Conservation (phyloP, 2,888 invertebrate genomes). For the Operophtera brumata region DNA sequence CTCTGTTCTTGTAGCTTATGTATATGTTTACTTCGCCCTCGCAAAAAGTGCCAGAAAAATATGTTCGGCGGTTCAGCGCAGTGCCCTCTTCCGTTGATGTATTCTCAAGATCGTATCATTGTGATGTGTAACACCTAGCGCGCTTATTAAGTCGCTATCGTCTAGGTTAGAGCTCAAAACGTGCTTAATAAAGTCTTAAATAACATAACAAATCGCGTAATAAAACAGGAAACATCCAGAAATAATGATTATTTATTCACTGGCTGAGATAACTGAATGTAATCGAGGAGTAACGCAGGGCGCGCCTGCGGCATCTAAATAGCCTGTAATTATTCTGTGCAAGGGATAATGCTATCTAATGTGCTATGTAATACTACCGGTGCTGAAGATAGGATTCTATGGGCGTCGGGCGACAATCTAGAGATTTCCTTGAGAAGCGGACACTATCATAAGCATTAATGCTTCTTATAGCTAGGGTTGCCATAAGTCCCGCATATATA, state of each 20-base stretch:
- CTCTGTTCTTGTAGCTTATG: too few species aligned
- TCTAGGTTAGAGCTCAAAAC: neutral
- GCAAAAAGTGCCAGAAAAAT: too few species aligned
- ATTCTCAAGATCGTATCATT: too few species aligned
- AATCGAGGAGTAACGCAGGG: constrained; percentile 25
- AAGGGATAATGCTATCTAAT: constrained; percentile 28
- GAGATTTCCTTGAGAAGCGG: neutral
- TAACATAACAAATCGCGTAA: neutral
- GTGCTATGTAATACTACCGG: neutral
- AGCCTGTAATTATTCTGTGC: constrained; percentile 34
- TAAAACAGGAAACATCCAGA: constrained; percentile 2
- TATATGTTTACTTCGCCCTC: too few species aligned
- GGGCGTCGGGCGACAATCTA: constrained; percentile 5
- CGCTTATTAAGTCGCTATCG: neutral
- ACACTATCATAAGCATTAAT: neutral
- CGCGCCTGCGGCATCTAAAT: constrained; percentile 35
- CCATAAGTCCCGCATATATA: too few species aligned
- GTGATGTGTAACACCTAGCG: too few species aligned
- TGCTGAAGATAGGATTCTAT: constrained; percentile 1
- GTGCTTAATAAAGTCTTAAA: neutral
- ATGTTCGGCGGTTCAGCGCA: too few species aligned
- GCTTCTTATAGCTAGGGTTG: neutral
- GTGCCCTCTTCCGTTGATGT: too few species aligned
- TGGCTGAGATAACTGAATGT: constrained; percentile 34
- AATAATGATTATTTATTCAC: constrained; percentile 5